Evolutionary conservation across 2,113 vertebrate genomes (phyloP), one percentile per base, ranked within the genome.

Genomic region (Elephantulus edwardii): DNA sequence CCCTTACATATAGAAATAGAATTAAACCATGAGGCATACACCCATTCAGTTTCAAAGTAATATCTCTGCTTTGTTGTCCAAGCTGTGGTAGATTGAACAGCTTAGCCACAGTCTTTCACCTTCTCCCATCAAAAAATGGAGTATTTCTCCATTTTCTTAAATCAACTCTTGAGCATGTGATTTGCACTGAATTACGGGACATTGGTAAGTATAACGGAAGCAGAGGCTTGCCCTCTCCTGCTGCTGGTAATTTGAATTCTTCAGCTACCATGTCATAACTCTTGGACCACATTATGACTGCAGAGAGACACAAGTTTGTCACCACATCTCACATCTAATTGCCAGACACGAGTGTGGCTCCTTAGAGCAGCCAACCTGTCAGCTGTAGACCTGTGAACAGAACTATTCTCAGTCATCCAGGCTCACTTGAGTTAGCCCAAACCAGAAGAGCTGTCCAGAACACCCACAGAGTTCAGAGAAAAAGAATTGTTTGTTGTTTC

Each of bases 381-480:
- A 74, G 48, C 28, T 33, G 62, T 38, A 56, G 56, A 40, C 9
- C 13, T 9, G 10, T 66, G 76, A 86, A 30, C 40, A 28, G 48
- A 26, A 17, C 26, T 46, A 3, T 30, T 86, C 8, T 76, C 75
- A 30, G 56, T 40, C 54, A 40, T 66, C 14, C 17, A 90, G 58
- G 66, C 75, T 33, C 35, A 30, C 42, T 11, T 66, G 20, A 44
- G 38, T 66, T 87, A 38, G 44, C 54, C 22, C 8, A 83, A 28
- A 68, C 35, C 28, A 56, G 50, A 79, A 70, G 75, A 80, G 76
- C n/a, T 48, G 62, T 35, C 64, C 12, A 48, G 10, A 11, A 14
- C 82, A 83, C n/a, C n/a, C 89, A 88, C 16, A 83, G 64, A 74
- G 20, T 50, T 48, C 33, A 56, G 89, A 88, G 70, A 91, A 87